Evolutionary conservation across 2,113 vertebrate genomes (phyloP).

Genomic region (Syngnathus typhle): DNA sequence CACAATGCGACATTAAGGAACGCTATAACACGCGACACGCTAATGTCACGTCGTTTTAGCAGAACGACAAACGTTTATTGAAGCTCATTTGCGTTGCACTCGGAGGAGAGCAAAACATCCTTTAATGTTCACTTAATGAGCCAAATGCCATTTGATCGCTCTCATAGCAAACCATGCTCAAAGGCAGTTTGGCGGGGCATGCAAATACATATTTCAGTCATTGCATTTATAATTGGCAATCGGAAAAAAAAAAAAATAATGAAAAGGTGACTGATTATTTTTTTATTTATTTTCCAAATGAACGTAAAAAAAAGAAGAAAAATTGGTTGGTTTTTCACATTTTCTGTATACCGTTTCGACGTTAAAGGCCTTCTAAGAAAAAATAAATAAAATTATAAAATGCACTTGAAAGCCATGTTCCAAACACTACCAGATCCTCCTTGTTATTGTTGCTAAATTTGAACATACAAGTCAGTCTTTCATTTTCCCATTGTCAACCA

Average conservation of each 20-base stretch:
- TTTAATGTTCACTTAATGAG: slow-evolving; percentile 40
- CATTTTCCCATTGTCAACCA: background rate
- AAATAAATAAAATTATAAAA: background rate
- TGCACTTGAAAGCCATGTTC: too few species aligned
- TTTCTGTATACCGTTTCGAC: background rate
- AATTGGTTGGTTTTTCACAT: too few species aligned
- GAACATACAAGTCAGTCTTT: background rate
- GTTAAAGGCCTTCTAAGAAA: background rate
- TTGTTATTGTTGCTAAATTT: background rate
- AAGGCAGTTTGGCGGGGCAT: slow-evolving; percentile 31
- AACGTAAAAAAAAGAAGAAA: background rate
- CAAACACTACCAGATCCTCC: too few species aligned
- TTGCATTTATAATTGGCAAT: background rate
- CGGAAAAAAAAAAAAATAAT: background rate
- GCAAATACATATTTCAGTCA: slow-evolving; percentile 10
- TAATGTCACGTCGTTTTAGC: slow-evolving; percentile 27
- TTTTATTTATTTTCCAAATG: background rate
- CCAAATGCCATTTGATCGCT: slow-evolving; percentile 16
- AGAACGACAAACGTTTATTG: slow-evolving; percentile 21
- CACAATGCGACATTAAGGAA: slow-evolving; percentile 11
- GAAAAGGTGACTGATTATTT: background rate
- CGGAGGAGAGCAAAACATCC: slow-evolving; percentile 34
- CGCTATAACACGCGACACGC: slow-evolving; percentile 4
- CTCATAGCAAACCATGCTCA: slow-evolving; percentile 33
- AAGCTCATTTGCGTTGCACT: slow-evolving; percentile 17